Percentiles rank a stretch among this genome's conserved stretches.
Evolutionary conservation across 1,140 invertebrate genomes (phyloP).

Genomic region (Pantala flavescens): DNA sequence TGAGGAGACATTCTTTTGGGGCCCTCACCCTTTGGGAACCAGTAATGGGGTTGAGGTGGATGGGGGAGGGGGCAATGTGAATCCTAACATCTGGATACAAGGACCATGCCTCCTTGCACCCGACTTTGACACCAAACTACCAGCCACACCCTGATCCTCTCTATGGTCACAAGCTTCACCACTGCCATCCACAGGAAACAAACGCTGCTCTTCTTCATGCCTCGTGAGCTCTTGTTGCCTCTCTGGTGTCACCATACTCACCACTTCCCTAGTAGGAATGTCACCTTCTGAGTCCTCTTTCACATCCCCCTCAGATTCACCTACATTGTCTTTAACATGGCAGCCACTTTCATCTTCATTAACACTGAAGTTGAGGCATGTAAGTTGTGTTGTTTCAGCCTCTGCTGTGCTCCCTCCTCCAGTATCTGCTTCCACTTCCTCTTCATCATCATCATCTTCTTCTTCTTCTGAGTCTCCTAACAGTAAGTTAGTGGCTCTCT

Average conservation of each 20-base stretch:
- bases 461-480: not conserved
- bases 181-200: slow-evolving; percentile 5
- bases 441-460: not conserved
- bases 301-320: not conserved
- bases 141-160: not conserved
- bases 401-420: not conserved
- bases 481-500: not conserved
- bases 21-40: slow-evolving; percentile 1
- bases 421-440: not conserved
- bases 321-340: not conserved
- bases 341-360: not conserved
- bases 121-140: not conserved
- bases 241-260: no score
- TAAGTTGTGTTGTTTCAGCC: not conserved
- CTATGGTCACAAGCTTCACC: not conserved
- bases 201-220: not conserved
- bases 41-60: slow-evolving; percentile 4
- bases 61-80: not conserved
- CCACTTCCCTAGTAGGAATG: no score
- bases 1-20: not conserved
- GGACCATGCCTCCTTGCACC: not conserved
- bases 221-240: not conserved
- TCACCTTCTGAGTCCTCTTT: no score
- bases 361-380: not conserved
- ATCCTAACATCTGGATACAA: not conserved